Conservation (phyloP, 2,888 invertebrate genomes). For the Macrosoma leucophasiata region DNA sequence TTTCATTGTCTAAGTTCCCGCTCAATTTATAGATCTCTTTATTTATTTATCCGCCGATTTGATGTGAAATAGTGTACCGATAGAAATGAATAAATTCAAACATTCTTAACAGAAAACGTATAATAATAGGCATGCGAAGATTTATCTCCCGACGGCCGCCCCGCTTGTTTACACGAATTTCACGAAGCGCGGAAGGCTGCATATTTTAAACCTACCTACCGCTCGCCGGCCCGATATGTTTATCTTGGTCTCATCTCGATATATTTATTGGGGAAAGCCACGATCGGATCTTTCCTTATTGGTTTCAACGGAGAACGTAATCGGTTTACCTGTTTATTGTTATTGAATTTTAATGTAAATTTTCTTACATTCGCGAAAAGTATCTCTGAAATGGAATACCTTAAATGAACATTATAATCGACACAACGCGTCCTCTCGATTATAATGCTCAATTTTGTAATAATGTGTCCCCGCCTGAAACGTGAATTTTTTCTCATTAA, state of each 20-base stretch:
- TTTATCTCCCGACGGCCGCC: conserved; percentile 48
- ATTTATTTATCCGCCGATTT: too few relatives aligned
- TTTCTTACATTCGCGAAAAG: too few relatives aligned
- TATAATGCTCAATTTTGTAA: too few relatives aligned
- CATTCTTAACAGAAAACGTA: conserved; percentile 40
- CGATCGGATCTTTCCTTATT: conserved; percentile 56
- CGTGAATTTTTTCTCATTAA: too few relatives aligned
- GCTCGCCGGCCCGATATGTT: conserved; percentile 53
- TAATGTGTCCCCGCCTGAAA: too few relatives aligned
- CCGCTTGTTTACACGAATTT: conserved; percentile 62
- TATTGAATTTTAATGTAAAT: conserved; percentile 38
- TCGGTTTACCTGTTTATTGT: conserved; percentile 45
- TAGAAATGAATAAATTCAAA: too few relatives aligned
- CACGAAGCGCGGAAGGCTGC: conserved; percentile 57
- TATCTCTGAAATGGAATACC: too few relatives aligned
- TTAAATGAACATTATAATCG: too few relatives aligned
- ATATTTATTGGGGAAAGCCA: conserved; percentile 64
- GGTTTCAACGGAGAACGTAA: conserved; percentile 47
- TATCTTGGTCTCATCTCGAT: conserved; percentile 68
- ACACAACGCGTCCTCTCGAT: too few relatives aligned
- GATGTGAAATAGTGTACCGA: too few relatives aligned
- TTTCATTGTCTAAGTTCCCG: too few relatives aligned
- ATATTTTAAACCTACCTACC: conserved; percentile 63
- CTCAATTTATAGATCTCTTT: too few relatives aligned
- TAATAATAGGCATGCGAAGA: conserved; percentile 39